Base-by-base conservation (phyloP, 2,797 vertebrate genomes). In the Sus cebifrons region DNA sequence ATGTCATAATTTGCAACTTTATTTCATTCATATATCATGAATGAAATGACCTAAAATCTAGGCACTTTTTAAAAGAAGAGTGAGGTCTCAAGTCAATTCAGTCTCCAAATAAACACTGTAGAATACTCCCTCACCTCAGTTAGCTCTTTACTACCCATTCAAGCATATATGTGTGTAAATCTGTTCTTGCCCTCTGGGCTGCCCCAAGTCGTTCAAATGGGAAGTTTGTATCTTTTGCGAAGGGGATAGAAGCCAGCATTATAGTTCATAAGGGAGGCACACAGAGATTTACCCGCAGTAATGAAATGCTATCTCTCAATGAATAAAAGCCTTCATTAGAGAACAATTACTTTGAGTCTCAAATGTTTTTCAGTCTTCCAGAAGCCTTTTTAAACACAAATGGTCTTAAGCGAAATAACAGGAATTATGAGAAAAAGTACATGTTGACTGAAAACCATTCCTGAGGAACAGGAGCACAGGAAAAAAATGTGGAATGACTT, bases 351-450 rank as follows among this genome's bases (percentile, higher is more conserved):
- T 95, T 91, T 58, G 44, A 40, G 27, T 92, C 60, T 25, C 49
- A n/a, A 83, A 70, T 84, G 29, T 36, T 88, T 58, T 82, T 71
- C 62, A 25, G 32, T 73, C 56, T 88, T 90, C 40, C 29, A 29
- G 32, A 90, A 74, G 58, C 92, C 44, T 32, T 36, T 49, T 89
- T 77, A 91, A 95, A 88, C 29, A 44, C 29, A 78, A 62, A 86
- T 68, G 9, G 7, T 27, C 21, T 20, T 49, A 15, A 62, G 44
- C 67, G 36, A 44, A 0, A 29, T 25, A 68, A 52, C 54, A 25
- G 52, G 44, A 81, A 49, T 9, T 16, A 29, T 36, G 62, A 89
- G 74, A 58, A 86, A 68, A 77, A 67, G 67, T 49, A 36, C 6
- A 4, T 25, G 13, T 8, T 36, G n/a, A 10, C 25, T 32, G 67